phyloP scores from a whole-genome alignment of 92 coral and sea anemone species.

The Porites cylindrica region DNA sequence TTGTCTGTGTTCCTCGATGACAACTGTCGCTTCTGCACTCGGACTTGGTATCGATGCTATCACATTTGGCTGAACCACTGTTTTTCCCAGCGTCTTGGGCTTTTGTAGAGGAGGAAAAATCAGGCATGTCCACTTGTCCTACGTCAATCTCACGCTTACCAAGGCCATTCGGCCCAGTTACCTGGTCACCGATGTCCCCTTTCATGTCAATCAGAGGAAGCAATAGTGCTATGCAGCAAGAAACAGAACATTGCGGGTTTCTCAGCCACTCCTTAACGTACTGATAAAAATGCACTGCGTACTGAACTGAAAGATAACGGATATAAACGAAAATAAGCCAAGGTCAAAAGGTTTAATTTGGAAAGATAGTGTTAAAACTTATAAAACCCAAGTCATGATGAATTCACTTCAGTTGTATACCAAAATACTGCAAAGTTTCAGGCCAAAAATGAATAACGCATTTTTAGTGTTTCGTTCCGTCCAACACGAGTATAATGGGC shows the following conservation, averaged over 20 bases:
- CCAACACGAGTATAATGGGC: too few relatives aligned
- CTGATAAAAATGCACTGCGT: constrained; percentile 1
- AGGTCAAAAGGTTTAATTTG: too few relatives aligned
- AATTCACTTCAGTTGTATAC: too few relatives aligned
- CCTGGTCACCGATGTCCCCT: neutral
- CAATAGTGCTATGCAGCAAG: constrained; percentile 12
- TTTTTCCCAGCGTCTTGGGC: neutral
- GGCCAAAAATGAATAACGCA: too few relatives aligned
- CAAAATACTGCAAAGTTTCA: too few relatives aligned
- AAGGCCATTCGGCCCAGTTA: neutral
- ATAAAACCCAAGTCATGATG: too few relatives aligned
- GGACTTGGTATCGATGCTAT: neutral
- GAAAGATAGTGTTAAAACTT: too few relatives aligned
- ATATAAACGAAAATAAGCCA: too few relatives aligned
- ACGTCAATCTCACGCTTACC: too few relatives aligned
- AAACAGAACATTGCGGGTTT: neutral
- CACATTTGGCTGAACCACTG: neutral
- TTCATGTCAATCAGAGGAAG: constrained; percentile 1
- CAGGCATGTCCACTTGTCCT: constrained; percentile 9
- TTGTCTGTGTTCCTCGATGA: constrained; percentile 9
- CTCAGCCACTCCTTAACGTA: constrained; percentile 12
- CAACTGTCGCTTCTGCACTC: neutral
- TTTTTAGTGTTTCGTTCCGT: too few relatives aligned
- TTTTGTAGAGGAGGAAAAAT: too few relatives aligned
- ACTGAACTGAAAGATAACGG: neutral